These are phyloP conservation scores for Gymnoscelis rufifasciata DNA, from an alignment of 2,888 invertebrate species.

Conservation along the genomic window DNA sequence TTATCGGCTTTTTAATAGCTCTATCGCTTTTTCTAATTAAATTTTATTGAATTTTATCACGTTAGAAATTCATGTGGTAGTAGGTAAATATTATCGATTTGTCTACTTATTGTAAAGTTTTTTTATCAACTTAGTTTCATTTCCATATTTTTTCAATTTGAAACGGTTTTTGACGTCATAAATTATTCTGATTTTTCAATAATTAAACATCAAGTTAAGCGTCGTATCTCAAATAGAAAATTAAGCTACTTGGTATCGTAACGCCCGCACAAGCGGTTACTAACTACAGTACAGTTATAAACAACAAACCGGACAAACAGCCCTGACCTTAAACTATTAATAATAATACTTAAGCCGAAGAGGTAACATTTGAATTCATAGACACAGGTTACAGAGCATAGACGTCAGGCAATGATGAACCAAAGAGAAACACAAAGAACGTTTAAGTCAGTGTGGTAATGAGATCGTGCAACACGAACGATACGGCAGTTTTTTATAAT, in stretches of 20 bases:
- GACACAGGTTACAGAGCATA: slow-evolving; percentile 3
- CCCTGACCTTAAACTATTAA: slow-evolving; percentile 18
- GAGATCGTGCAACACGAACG: slow-evolving; percentile 3
- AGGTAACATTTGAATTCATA: neutral
- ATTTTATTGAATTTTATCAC: slow-evolving; percentile 6
- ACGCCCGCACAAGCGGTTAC: slow-evolving; percentile 37
- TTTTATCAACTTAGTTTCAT: too few relatives aligned
- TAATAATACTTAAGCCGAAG: neutral
- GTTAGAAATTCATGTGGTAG: neutral
- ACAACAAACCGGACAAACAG: slow-evolving; percentile 17
- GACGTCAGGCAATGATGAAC: slow-evolving; percentile 27
- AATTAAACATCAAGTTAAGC: too few relatives aligned
- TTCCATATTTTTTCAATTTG: too few relatives aligned
- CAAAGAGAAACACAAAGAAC: slow-evolving; percentile 19
- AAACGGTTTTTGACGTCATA: too few relatives aligned
- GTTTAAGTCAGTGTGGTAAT: slow-evolving; percentile 21
- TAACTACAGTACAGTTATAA: slow-evolving; percentile 16
- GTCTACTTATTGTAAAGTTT: too few relatives aligned
- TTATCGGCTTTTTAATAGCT: slow-evolving; percentile 40
- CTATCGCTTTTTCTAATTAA: slow-evolving; percentile 14
- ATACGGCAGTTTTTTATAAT: slow-evolving; percentile 3
- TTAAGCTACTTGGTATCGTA: slow-evolving; percentile 17
- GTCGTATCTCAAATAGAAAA: neutral
- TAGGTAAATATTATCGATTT: too few relatives aligned
- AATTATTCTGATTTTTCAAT: too few relatives aligned